Evolutionary conservation across 1,140 invertebrate genomes (phyloP).

Genomic region (Diploscapter pachys): DNA sequence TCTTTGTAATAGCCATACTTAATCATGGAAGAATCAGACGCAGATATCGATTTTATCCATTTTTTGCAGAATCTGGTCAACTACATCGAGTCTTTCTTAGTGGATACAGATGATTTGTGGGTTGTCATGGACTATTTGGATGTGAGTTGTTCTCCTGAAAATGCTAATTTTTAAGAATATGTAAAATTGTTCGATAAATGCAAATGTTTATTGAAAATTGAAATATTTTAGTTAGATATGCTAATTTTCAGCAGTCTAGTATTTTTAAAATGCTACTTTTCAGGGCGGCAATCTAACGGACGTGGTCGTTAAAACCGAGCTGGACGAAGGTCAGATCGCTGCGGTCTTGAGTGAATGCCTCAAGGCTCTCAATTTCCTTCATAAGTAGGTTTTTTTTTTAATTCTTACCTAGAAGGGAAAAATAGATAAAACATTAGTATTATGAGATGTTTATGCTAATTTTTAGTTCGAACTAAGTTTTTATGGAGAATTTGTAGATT

Average conservation of each 20-base stretch:
- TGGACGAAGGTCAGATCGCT: constrained; percentile 63
- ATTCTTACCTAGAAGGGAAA: background rate
- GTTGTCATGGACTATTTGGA: constrained; percentile 66
- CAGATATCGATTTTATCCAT: background rate
- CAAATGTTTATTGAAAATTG: too few species aligned
- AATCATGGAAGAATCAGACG: background rate
- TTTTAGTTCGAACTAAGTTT: too few species aligned
- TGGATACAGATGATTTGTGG: constrained; percentile 63
- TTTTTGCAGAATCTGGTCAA: constrained; percentile 64
- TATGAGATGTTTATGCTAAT: too few species aligned
- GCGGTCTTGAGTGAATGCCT: constrained; percentile 56
- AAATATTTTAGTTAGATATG: too few species aligned
- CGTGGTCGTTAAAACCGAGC: constrained; percentile 65
- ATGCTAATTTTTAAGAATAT: too few species aligned
- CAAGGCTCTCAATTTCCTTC: constrained; percentile 53
- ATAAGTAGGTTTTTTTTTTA: constrained; percentile 37
- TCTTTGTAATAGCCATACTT: constrained; percentile 4
- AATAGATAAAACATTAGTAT: too few species aligned
- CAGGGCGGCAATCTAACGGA: constrained; percentile 64
- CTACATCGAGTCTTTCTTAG: constrained; percentile 59
- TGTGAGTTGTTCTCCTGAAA: too few species aligned
- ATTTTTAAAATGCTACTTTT: too few species aligned
- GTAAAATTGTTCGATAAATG: too few species aligned
- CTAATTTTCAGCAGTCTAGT: too few species aligned
- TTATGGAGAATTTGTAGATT: too few species aligned